These are phyloP conservation scores for Acronicta leporina DNA, from an alignment of 2,888 invertebrate species.

Conservation along the genomic window DNA sequence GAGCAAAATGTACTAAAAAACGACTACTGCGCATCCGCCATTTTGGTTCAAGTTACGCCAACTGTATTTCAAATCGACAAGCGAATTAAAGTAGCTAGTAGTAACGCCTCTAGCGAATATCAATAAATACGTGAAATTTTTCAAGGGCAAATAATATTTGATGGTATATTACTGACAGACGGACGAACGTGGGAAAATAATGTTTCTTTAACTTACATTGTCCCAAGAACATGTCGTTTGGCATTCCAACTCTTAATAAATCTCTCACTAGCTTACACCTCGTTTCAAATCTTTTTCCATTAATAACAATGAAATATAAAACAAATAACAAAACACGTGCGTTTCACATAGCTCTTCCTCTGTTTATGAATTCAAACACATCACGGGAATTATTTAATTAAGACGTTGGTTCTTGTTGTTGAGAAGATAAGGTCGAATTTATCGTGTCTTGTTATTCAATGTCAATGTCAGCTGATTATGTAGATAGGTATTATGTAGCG, in stretches of 20 bases:
- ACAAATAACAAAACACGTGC: slow-evolving; percentile 65
- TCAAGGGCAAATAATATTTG: no score
- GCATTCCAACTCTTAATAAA: slow-evolving; percentile 70
- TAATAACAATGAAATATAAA: slow-evolving; percentile 43
- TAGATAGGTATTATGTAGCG: slow-evolving; percentile 2
- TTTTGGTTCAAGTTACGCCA: no score
- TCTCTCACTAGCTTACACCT: slow-evolving; percentile 79
- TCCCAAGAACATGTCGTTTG: slow-evolving; percentile 75
- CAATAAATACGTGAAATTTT: no score
- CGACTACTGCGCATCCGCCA: no score
- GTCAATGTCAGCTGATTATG: slow-evolving; percentile 68
- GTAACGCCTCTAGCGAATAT: no score
- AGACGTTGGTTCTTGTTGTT: slow-evolving; percentile 11
- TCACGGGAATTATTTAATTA: slow-evolving; percentile 12
- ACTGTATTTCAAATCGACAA: no score
- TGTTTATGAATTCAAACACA: slow-evolving; percentile 49
- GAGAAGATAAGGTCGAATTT: slow-evolving; percentile 7
- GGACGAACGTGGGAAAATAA: no score
- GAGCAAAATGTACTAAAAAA: no score
- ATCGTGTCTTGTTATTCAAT: slow-evolving; percentile 54
- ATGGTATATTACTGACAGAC: no score
- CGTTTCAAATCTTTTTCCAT: slow-evolving; percentile 72
- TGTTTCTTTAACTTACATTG: slow-evolving; percentile 71
- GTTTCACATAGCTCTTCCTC: slow-evolving; percentile 65
- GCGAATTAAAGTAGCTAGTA: no score